Base-by-base conservation (phyloP, 92 coral and sea anemone genomes). In the Phenganax marumi region DNA sequence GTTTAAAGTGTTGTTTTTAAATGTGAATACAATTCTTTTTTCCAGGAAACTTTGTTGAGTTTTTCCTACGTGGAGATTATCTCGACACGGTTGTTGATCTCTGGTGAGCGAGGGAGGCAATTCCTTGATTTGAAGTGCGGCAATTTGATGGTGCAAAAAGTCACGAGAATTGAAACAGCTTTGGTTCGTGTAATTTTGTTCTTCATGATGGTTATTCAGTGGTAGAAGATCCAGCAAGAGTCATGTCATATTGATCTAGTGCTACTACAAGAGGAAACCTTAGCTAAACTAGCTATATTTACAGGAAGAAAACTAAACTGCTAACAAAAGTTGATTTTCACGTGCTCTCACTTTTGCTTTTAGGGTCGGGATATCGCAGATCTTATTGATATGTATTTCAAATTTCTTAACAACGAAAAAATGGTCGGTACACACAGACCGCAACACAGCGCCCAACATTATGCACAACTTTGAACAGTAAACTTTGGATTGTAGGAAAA, bases 91-190 rank as follows among this genome's bases (percentile, higher is more conserved):
- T 89, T 96, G 58, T 88, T 96, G 68, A 86, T 96, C 24, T 90
- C 98, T 63, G 83, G 83, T 50, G 99, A 96, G 87, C 93, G 93
- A 83, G 93, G 92, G 75, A 91, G 97, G 12, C 97, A 93, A 83
- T 96, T 92, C 88, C 89, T 96, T 5, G 99, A 96, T 82, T 79
- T 96, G 66, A 96, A 96, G 86, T 91, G 93, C 48, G 99, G 99
- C n/a, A 88, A 92, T 68, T 73, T 61, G 52, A 96, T 96, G 99
- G 88, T 96, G 76, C 99, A 96, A 76, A 96, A 96, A 64, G 99
- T 96, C 17, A 91, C 99, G 12, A 87, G 99, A 54, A 90, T 96
- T 89, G 99, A 96, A 76, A 96, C 99, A 10, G 84, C 81, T 47
- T 89, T 92, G 86, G 99, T 94, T 68, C 24, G 86, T 86, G 48